Conservation (phyloP, 2,888 invertebrate genomes). For the Tetragonula carbonaria region DNA sequence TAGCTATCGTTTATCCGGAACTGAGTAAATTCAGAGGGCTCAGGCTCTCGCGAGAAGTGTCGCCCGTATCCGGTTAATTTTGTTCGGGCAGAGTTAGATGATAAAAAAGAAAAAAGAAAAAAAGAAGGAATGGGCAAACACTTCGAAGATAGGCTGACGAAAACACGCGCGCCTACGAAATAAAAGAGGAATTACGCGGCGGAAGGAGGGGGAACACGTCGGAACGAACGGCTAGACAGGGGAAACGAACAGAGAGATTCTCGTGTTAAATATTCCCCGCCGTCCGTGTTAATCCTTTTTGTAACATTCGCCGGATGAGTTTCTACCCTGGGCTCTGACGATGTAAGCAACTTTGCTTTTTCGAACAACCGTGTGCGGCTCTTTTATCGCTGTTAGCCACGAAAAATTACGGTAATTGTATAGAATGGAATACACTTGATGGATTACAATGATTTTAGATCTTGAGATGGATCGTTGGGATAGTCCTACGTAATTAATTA, state of each 20-base stretch:
- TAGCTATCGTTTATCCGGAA: slow-evolving; percentile 46
- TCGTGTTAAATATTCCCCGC: slow-evolving; percentile 26
- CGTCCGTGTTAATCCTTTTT: slow-evolving; percentile 1
- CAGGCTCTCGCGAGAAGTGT: not conserved
- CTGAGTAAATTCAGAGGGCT: slow-evolving; percentile 53
- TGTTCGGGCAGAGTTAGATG: slow-evolving; percentile 19
- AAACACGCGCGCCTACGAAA: not conserved
- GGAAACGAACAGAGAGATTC: slow-evolving; percentile 24
- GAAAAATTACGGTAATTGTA: not conserved
- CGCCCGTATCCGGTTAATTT: slow-evolving; percentile 53
- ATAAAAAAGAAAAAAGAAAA: not conserved
- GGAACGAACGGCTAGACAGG: not conserved
- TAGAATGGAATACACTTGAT: not conserved
- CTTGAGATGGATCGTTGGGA: too few species aligned
- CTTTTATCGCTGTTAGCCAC: not conserved
- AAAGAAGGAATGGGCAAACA: slow-evolving; percentile 24
- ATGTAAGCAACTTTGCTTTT: not conserved
- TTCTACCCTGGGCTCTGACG: slow-evolving; percentile 1
- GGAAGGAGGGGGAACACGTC: slow-evolving; percentile 4
- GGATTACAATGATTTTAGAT: too few species aligned
- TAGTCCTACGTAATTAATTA: too few species aligned
- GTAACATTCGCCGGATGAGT: slow-evolving; percentile 2
- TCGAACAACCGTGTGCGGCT: not conserved
- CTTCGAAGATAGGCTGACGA: not conserved
- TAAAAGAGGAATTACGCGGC: slow-evolving; percentile 21